Evolutionary conservation across 1,140 invertebrate species (phyloP).

Genomic region (Megalopta genalis): DNA sequence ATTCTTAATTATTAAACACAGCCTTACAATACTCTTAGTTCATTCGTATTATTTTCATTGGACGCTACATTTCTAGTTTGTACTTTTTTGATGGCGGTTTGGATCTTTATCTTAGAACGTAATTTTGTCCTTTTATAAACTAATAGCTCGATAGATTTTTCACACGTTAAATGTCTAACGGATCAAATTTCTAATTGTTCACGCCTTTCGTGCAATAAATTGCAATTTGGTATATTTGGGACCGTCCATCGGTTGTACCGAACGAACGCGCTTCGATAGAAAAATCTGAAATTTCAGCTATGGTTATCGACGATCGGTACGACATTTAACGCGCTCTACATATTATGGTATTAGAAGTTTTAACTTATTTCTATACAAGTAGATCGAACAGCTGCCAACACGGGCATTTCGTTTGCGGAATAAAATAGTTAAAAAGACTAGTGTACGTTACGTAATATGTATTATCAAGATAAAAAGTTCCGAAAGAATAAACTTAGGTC

Average conservation of each 20-base stretch:
- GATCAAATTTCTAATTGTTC: no score
- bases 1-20: constrained; percentile 57
- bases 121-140: background rate
- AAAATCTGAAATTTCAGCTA: no score
- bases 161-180: no score
- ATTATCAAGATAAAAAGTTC: no score
- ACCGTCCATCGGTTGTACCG: no score
- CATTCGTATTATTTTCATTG: constrained; percentile 3
- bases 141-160: background rate
- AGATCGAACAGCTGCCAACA: constrained; percentile 33
- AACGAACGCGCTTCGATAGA: no score
- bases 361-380: constrained; percentile 7
- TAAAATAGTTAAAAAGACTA: constrained; percentile 17
- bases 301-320: no score
- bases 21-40: constrained; percentile 56
- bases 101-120: background rate
- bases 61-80: constrained; percentile 12
- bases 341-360: background rate
- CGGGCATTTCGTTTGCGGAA: constrained; percentile 29
- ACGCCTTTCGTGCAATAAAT: background rate
- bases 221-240: no score
- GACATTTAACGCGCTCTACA: background rate
- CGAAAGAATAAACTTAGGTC: background rate
- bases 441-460: background rate
- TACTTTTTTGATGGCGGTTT: background rate